These are phyloP conservation scores for Microcebus jonahi DNA, from an alignment of 2,113 vertebrate genomes.

Conservation along the genomic window DNA sequence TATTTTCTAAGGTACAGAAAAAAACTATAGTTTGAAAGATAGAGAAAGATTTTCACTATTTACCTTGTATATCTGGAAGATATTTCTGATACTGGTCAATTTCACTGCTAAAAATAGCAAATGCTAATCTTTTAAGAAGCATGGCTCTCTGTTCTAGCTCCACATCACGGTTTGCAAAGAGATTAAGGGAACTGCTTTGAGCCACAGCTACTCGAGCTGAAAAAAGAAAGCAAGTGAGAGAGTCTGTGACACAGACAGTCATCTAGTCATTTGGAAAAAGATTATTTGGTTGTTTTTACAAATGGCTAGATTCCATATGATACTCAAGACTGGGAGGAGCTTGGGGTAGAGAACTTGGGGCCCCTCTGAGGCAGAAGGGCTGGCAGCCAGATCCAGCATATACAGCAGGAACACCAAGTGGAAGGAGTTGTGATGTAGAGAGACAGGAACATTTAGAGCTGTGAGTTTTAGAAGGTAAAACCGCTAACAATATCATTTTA, in stretches of 20 bases:
- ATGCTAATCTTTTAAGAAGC: constrained; percentile 97
- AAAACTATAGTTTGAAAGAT: background rate
- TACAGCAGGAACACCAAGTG: background rate
- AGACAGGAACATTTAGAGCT: background rate
- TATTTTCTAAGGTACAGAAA: constrained; percentile 33
- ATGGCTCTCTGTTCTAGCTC: constrained; percentile 99
- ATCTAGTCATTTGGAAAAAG: background rate
- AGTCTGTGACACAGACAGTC: background rate
- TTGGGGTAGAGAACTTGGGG: background rate
- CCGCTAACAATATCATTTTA: background rate
- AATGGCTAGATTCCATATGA: background rate
- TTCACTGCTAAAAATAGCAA: constrained; percentile 98
- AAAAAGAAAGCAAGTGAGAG: constrained; percentile 48
- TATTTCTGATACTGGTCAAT: constrained; percentile 99
- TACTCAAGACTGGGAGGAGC: background rate
- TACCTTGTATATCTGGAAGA: constrained; percentile 95
- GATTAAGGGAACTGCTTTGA: constrained; percentile 97
- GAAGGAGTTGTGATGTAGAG: background rate
- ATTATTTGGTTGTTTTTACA: background rate
- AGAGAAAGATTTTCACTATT: constrained; percentile 63
- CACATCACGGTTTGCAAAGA: constrained; percentile 96
- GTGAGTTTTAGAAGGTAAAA: background rate
- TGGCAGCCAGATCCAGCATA: background rate
- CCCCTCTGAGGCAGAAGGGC: background rate
- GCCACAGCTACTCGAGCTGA: constrained; percentile 97